Conservation (phyloP, 1,140 invertebrate species). For the Fopius arisanus region DNA sequence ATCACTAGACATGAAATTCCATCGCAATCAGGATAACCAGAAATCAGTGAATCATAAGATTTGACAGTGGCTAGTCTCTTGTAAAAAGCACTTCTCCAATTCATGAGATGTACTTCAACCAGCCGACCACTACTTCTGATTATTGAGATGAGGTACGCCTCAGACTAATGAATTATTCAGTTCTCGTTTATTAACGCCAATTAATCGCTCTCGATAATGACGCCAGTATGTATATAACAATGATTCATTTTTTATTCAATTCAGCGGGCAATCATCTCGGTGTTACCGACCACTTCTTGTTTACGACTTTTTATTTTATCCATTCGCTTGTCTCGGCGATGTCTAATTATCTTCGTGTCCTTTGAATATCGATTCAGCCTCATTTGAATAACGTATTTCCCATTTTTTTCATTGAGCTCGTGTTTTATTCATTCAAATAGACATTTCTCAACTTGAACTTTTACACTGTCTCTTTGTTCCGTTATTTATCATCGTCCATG, state of each 20-base stretch:
- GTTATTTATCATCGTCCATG: neutral
- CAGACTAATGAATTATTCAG: slow-evolving; percentile 29
- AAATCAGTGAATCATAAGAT: too few species aligned
- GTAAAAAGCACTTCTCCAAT: neutral
- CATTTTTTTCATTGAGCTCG: neutral
- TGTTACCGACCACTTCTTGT: slow-evolving; percentile 1
- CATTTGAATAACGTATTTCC: slow-evolving; percentile 26
- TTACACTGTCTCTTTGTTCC: slow-evolving; percentile 11
- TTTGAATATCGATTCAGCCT: slow-evolving; percentile 19
- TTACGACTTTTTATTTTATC: slow-evolving; percentile 4
- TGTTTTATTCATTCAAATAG: neutral
- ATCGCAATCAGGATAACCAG: too few species aligned
- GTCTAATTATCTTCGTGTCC: slow-evolving; percentile 19
- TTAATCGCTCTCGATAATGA: slow-evolving; percentile 28
- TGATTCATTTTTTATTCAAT: slow-evolving; percentile 30
- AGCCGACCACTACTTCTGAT: neutral
- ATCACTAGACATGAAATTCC: too few species aligned
- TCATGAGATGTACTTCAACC: neutral
- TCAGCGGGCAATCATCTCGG: slow-evolving; percentile 18
- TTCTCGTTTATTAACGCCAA: slow-evolving; percentile 15
- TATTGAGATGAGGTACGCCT: neutral
- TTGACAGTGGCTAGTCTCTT: too few species aligned
- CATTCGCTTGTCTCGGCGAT: slow-evolving; percentile 1
- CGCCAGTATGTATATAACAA: slow-evolving; percentile 16
- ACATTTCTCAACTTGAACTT: neutral